Evolutionary conservation across 2,888 invertebrate genomes (phyloP).

Genomic region (Choreutis nemorana): DNA sequence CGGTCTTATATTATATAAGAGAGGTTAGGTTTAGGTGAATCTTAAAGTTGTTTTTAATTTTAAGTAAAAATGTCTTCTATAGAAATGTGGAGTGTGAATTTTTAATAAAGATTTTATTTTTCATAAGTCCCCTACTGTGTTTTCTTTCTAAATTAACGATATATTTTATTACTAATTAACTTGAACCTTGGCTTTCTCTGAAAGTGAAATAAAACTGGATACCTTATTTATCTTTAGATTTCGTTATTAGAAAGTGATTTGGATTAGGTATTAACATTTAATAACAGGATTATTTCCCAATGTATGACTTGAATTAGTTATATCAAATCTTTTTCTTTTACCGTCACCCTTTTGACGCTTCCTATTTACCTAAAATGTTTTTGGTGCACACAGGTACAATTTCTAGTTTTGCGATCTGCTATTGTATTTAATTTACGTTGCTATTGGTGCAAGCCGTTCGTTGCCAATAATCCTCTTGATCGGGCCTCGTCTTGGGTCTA

Average conservation of each 20-base stretch:
- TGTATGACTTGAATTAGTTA: neutral
- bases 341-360: neutral
- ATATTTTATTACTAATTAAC: too few species aligned
- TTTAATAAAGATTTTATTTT: constrained; percentile 58
- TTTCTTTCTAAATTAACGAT: neutral
- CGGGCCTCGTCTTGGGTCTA: constrained; percentile 58
- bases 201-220: neutral
- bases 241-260: neutral
- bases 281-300: neutral
- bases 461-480: constrained; percentile 46
- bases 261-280: neutral
- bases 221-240: neutral
- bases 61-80: constrained; percentile 45
- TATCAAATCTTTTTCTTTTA: neutral
- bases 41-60: constrained; percentile 35
- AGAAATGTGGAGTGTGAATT: constrained; percentile 51
- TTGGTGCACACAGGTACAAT: neutral
- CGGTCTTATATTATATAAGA: too few species aligned
- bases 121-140: too few species aligned
- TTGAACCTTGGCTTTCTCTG: too few species aligned
- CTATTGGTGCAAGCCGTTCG: constrained; percentile 50
- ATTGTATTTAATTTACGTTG: constrained; percentile 17
- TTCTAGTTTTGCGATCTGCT: neutral
- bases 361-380: neutral
- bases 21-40: constrained; percentile 25